phyloP scores from a whole-genome alignment of 2,888 invertebrate genomes.

The Laspeyria flexula region DNA sequence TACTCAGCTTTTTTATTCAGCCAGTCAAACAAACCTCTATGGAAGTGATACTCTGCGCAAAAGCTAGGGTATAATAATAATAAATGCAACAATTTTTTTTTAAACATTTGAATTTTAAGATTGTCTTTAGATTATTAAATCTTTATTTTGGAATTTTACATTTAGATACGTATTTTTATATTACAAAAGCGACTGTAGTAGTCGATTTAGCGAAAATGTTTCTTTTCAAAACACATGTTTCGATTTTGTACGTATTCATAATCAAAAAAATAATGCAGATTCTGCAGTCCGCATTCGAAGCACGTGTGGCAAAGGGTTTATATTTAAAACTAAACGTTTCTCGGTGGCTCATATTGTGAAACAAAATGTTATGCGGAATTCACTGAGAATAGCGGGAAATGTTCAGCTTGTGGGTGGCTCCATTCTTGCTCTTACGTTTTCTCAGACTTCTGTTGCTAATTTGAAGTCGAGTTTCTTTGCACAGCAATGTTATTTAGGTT shows the following conservation, averaged over 20 bases:
- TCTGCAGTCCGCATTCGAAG: conserved; percentile 3
- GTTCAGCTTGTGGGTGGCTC: conserved; percentile 11
- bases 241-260: conserved; percentile 12
- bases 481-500: conserved; percentile 10
- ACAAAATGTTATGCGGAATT: conserved; percentile 37
- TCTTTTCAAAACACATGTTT: conserved; percentile 3
- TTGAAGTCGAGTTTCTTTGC: conserved; percentile 26
- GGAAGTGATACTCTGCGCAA: too few relatives aligned
- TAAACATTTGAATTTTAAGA: too few relatives aligned
- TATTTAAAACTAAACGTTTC: conserved; percentile 36
- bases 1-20: too few relatives aligned
- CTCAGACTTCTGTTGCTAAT: conserved; percentile 17
- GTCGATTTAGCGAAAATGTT: background rate
- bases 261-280: conserved; percentile 9
- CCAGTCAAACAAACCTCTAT: too few relatives aligned
- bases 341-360: conserved; percentile 33
- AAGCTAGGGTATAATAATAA: too few relatives aligned
- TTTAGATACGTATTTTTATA: too few relatives aligned
- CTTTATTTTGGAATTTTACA: too few relatives aligned
- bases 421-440: conserved; percentile 14
- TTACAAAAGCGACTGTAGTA: background rate
- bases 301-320: conserved; percentile 37
- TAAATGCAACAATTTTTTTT: too few relatives aligned
- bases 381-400: conserved; percentile 16
- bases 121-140: too few relatives aligned